phyloP scores from a whole-genome alignment of 92 coral and sea anemone species.

The Porites evermanni region DNA sequence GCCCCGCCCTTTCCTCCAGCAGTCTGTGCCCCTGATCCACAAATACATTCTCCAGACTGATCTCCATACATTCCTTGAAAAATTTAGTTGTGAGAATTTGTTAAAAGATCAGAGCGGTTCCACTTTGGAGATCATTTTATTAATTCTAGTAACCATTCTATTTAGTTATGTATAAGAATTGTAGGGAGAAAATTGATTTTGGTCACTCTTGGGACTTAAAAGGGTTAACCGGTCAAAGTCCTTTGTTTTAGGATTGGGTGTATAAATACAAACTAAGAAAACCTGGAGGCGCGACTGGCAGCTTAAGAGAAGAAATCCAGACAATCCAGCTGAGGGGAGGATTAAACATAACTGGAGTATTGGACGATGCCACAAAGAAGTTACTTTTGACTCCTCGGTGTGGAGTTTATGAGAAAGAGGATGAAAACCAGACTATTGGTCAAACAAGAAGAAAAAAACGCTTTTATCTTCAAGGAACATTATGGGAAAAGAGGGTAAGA shows the following conservation, averaged over 20 bases:
- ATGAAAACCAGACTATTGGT: slow-evolving; percentile 39
- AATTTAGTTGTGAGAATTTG: too few relatives aligned
- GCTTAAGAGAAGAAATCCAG: not conserved
- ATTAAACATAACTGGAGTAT: slow-evolving; percentile 71
- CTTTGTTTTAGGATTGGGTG: not conserved
- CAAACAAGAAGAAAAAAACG: slow-evolving; percentile 55
- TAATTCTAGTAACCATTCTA: too few relatives aligned
- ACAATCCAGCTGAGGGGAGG: slow-evolving; percentile 54
- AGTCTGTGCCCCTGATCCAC: too few relatives aligned
- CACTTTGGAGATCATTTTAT: too few relatives aligned
- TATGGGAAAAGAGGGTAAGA: slow-evolving; percentile 67
- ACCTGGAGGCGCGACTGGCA: not conserved
- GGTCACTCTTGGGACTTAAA: too few relatives aligned
- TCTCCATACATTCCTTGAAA: too few relatives aligned
- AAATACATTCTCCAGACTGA: too few relatives aligned
- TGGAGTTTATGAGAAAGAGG: slow-evolving; percentile 74
- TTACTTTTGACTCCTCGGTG: slow-evolving; percentile 78
- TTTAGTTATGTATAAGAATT: too few relatives aligned
- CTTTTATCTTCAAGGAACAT: slow-evolving; percentile 74
- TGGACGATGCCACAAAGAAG: slow-evolving; percentile 71
- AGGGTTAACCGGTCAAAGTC: too few relatives aligned
- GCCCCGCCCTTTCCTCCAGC: too few relatives aligned
- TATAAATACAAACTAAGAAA: not conserved
- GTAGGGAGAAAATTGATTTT: too few relatives aligned
- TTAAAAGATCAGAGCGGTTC: too few relatives aligned